These are phyloP conservation scores for Amia ocellicauda DNA, from an alignment of 2,113 vertebrate genomes.

Conservation along the genomic window DNA sequence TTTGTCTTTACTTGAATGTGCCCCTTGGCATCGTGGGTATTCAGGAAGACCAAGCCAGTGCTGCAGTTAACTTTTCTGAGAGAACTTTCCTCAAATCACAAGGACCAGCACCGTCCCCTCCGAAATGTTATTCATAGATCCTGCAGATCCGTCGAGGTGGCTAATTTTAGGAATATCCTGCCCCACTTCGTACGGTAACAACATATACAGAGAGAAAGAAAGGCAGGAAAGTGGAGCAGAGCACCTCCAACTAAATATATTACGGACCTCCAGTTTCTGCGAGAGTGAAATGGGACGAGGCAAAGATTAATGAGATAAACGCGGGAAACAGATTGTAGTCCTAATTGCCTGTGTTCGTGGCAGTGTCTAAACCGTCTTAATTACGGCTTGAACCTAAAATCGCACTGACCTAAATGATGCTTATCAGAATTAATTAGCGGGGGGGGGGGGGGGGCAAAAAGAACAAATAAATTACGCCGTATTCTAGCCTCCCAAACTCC, in stretches of 20 bases:
- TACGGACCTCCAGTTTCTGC: not conserved
- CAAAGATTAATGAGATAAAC: constrained; percentile 41
- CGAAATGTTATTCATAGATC: constrained; percentile 6
- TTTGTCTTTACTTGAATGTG: too few species aligned
- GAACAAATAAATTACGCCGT: constrained; percentile 9
- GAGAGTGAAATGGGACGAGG: constrained; percentile 26
- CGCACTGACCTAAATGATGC: constrained; percentile 39
- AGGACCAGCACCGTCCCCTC: not conserved
- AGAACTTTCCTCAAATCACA: not conserved
- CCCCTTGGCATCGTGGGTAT: not conserved
- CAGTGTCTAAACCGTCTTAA: constrained; percentile 43
- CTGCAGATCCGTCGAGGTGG: constrained; percentile 18
- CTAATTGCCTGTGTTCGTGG: constrained; percentile 49
- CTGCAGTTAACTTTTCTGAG: not conserved
- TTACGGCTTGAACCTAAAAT: constrained; percentile 40
- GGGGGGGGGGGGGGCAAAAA: constrained; percentile 16
- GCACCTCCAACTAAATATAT: not conserved
- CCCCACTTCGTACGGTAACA: constrained; percentile 20
- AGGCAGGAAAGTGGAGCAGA: not conserved
- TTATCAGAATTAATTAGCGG: constrained; percentile 48
- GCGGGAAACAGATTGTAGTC: constrained; percentile 44
- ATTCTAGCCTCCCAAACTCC: too few species aligned
- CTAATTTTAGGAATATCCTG: constrained; percentile 26
- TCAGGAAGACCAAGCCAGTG: not conserved
- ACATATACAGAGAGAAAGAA: not conserved